Percentiles rank a stretch among this genome's conserved stretches.
Evolutionary conservation across 2,797 vertebrate genomes (phyloP).

Genomic region (Vireo griseus): DNA sequence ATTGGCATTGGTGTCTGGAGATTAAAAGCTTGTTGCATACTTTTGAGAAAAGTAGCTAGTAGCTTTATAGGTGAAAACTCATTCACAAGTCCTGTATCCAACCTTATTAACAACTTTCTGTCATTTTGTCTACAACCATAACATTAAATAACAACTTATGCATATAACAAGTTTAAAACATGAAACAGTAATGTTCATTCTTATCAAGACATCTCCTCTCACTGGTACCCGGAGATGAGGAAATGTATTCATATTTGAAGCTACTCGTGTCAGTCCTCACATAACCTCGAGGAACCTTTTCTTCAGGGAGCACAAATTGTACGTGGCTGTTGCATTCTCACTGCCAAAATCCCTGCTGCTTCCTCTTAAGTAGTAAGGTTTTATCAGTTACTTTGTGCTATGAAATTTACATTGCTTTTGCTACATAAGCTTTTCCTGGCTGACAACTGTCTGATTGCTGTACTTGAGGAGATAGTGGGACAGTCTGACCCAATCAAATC

Average conservation of each 20-base stretch:
- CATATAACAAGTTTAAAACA: neutral
- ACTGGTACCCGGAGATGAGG: neutral
- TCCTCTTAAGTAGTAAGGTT: neutral
- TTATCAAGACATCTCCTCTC: neutral
- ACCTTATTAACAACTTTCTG: neutral
- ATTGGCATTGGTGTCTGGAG: neutral
- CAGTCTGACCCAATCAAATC: neutral
- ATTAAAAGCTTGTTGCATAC: neutral
- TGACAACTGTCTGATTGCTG: neutral
- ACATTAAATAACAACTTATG: neutral
- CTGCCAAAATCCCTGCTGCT: neutral
- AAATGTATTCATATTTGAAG: neutral
- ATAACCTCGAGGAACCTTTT: neutral
- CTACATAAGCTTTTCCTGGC: neutral
- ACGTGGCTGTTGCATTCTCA: neutral
- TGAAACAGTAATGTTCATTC: neutral
- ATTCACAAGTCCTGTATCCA: neutral
- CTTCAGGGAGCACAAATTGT: neutral
- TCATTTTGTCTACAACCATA: neutral
- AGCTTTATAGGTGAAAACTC: neutral
- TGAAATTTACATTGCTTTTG: conserved; percentile 18
- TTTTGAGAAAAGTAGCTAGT: neutral
- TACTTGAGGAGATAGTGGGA: neutral
- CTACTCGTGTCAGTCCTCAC: neutral
- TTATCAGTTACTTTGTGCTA: neutral